Percentiles rank a stretch among this genome's conserved stretches.
phyloP scores from a whole-genome alignment of 2,113 vertebrate species.

The Prunella himalayana region DNA sequence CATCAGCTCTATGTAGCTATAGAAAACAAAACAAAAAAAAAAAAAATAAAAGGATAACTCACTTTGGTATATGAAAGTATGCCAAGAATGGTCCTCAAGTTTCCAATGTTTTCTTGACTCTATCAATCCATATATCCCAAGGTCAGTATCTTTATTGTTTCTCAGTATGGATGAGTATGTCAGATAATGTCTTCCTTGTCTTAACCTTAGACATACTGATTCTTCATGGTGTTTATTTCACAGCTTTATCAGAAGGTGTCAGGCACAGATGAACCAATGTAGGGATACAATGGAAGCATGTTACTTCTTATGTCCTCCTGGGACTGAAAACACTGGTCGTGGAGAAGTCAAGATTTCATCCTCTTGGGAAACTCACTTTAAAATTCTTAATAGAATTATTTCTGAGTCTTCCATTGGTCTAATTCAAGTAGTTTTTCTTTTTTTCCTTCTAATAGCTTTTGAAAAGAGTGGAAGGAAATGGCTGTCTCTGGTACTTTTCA shows the following conservation, averaged over 20 bases:
- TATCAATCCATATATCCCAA: background rate
- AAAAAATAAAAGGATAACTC: background rate
- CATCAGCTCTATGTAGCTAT: background rate
- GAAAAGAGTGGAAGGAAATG: background rate
- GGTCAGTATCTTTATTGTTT: background rate
- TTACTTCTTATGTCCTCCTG: background rate
- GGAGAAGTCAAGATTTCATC: background rate
- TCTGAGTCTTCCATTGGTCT: background rate
- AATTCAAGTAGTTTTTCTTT: background rate
- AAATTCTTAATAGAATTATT: background rate
- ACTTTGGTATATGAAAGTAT: background rate
- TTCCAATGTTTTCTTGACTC: background rate
- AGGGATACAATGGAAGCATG: background rate
- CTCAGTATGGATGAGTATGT: background rate
- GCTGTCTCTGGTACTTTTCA: background rate
- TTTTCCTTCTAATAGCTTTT: background rate
- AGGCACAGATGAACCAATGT: background rate
- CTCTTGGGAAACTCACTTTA: background rate
- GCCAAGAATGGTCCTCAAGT: background rate
- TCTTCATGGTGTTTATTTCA: background rate
- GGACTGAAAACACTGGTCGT: background rate
- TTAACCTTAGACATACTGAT: background rate
- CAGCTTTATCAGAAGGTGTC: background rate
- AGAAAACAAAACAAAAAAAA: background rate
- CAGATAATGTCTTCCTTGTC: background rate